Evolutionary conservation across 1,140 invertebrate genomes (phyloP).

Genomic region (Solen grandis): DNA sequence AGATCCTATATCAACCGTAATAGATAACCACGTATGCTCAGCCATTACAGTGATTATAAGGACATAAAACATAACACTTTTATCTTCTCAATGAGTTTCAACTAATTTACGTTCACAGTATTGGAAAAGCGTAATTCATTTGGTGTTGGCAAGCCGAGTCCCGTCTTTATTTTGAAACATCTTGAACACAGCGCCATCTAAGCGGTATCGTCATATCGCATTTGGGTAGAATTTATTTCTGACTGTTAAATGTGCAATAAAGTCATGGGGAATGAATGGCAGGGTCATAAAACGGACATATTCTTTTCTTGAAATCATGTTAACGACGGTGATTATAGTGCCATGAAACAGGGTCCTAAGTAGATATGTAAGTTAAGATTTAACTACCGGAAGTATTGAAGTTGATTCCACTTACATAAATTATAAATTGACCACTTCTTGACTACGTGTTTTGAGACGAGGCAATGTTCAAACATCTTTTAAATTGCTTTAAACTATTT

Average conservation of each 20-base stretch:
- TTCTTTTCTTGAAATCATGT: conserved; percentile 21
- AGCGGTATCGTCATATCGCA: conserved; percentile 23
- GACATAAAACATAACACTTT: conserved; percentile 49
- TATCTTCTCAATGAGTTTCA: conserved; percentile 33
- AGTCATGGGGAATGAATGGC: conserved; percentile 39
- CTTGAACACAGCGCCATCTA: background rate
- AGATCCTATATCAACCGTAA: background rate
- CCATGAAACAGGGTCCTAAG: conserved; percentile 12
- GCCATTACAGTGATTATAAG: conserved; percentile 38
- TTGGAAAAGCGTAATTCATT: conserved; percentile 8
- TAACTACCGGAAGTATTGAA: background rate
- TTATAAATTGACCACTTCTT: background rate
- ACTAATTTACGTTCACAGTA: conserved; percentile 41
- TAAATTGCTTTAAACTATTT: no score
- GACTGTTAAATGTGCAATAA: conserved; percentile 50
- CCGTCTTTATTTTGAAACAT: background rate
- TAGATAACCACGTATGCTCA: conserved; percentile 41
- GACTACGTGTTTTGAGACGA: background rate
- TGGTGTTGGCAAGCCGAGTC: conserved; percentile 1
- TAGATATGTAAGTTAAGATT: background rate
- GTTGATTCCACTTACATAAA: background rate
- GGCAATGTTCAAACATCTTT: no score
- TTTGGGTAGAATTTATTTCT: conserved; percentile 40
- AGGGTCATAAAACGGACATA: conserved; percentile 40
- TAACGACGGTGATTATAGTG: conserved; percentile 32